Evolutionary conservation across 2,888 invertebrate genomes (phyloP).

Genomic region (Creontiades dilutus): DNA sequence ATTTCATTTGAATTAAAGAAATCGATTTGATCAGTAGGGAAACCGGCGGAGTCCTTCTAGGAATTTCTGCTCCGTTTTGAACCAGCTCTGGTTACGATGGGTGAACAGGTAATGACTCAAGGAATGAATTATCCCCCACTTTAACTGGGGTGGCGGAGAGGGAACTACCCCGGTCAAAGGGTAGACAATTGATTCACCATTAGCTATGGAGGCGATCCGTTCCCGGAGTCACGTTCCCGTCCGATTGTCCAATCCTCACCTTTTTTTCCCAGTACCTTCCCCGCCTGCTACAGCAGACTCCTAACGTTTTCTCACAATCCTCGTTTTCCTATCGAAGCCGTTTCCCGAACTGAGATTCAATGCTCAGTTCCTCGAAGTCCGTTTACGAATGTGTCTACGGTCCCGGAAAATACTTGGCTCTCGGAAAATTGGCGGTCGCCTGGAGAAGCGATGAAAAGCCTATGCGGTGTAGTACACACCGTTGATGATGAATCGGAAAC

Average conservation of each 20-base stretch:
- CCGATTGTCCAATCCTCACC: constrained; percentile 59
- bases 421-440: too few relatives aligned
- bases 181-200: constrained; percentile 68
- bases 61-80: not conserved
- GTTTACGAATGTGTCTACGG: not conserved
- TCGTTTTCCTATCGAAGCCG: not conserved
- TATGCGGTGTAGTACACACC: too few relatives aligned
- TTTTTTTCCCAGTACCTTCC: not conserved
- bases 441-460: too few relatives aligned
- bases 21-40: too few relatives aligned
- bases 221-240: constrained; percentile 61
- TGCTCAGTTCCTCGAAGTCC: not conserved
- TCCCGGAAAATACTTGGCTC: too few relatives aligned
- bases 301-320: constrained; percentile 17
- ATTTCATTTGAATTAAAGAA: too few relatives aligned
- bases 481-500: too few relatives aligned
- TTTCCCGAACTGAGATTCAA: constrained; percentile 12
- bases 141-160: not conserved
- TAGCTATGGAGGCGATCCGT: constrained; percentile 64
- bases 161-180: constrained; percentile 57
- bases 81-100: constrained; percentile 59
- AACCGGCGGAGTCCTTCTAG: not conserved
- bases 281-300: not conserved
- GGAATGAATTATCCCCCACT: constrained; percentile 61
- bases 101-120: constrained; percentile 65